Evolutionary conservation across 2,888 invertebrate genomes (phyloP).

Genomic region (Leucophora obtusa): DNA sequence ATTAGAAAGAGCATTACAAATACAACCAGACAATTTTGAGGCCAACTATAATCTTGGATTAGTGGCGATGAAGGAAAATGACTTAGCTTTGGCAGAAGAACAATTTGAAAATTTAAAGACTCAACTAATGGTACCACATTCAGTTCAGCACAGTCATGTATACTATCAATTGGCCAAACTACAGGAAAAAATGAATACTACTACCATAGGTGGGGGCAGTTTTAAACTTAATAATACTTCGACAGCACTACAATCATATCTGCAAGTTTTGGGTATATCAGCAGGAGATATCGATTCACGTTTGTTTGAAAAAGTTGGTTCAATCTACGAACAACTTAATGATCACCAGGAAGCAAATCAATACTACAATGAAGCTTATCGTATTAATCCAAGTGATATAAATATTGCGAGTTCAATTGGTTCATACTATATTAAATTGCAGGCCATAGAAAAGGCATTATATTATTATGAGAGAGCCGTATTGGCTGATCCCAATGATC

Average conservation of each 20-base stretch:
- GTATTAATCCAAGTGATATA: slow-evolving; percentile 77
- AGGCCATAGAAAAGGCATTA: slow-evolving; percentile 92
- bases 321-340: slow-evolving; percentile 92
- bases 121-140: slow-evolving; percentile 72
- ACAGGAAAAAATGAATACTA: slow-evolving; percentile 81
- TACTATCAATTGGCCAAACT: slow-evolving; percentile 88
- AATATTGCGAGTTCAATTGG: slow-evolving; percentile 93
- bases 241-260: slow-evolving; percentile 83
- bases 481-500: slow-evolving; percentile 86
- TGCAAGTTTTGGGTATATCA: slow-evolving; percentile 89
- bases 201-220: slow-evolving; percentile 47
- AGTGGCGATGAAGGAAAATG: slow-evolving; percentile 80
- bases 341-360: slow-evolving; percentile 90
- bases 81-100: slow-evolving; percentile 87
- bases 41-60: slow-evolving; percentile 89
- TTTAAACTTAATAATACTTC: slow-evolving; percentile 71
- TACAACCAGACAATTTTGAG: slow-evolving; percentile 90
- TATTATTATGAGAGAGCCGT: slow-evolving; percentile 90
- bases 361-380: slow-evolving; percentile 77
- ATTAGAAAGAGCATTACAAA: slow-evolving; percentile 87
- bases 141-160: slow-evolving; percentile 80
- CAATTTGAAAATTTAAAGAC: slow-evolving; percentile 86
- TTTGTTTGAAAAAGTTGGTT: slow-evolving; percentile 92
- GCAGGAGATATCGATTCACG: slow-evolving; percentile 93
- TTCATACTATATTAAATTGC: slow-evolving; percentile 92